phyloP scores from a whole-genome alignment of 2,797 vertebrate species.

The Echiichthys vipera region DNA sequence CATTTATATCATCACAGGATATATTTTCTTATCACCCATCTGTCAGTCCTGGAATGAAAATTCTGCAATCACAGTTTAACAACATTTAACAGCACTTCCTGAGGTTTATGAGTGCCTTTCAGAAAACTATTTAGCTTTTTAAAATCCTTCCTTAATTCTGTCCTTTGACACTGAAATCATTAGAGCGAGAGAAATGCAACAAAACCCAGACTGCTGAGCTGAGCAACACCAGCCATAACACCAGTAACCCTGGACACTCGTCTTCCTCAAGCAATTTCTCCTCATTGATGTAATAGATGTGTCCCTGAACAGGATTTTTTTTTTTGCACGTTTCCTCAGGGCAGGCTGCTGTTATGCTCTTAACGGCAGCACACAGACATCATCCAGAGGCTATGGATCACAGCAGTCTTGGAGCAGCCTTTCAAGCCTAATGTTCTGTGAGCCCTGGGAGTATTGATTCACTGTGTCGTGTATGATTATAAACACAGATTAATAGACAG shows the following conservation, averaged over 20 bases:
- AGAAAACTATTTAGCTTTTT: conserved; percentile 9
- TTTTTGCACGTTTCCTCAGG: conserved; percentile 58
- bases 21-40: background rate
- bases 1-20: background rate
- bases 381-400: conserved; percentile 70
- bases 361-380: conserved; percentile 43
- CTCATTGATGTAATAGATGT: conserved; percentile 64
- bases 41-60: background rate
- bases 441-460: conserved; percentile 76
- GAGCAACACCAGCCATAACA: conserved; percentile 42
- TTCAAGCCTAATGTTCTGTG: conserved; percentile 70
- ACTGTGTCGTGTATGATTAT: conserved; percentile 70
- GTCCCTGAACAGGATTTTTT: conserved; percentile 63
- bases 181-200: conserved; percentile 26
- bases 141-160: conserved; percentile 18
- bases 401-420: conserved; percentile 68
- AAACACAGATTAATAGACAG: conserved; percentile 80
- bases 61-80: background rate
- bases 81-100: background rate
- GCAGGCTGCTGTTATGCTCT: conserved; percentile 53
- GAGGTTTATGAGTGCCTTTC: background rate
- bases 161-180: conserved; percentile 26
- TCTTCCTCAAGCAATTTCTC: conserved; percentile 49
- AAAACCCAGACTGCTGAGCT: conserved; percentile 21
- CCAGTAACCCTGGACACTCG: conserved; percentile 53